Conservation (phyloP, 2,113 vertebrate species). For the Lutjanus erythropterus region DNA sequence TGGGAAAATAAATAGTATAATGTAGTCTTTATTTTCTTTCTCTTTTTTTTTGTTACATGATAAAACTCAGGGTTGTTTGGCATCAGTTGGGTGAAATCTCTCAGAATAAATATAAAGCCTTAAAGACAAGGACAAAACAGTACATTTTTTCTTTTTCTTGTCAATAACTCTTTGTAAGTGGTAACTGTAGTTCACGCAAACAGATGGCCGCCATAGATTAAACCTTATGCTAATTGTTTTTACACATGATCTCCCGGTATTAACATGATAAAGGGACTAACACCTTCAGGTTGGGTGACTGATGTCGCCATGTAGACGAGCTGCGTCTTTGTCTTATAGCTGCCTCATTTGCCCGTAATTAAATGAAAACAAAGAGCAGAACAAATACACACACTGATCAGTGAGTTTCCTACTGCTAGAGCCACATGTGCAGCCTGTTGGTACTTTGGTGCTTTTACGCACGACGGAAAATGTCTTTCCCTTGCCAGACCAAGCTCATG, state of each 20-base stretch:
- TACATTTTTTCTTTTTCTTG: neutral
- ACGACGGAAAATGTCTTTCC: neutral
- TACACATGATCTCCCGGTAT: slow-evolving; percentile 66
- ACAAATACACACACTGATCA: slow-evolving; percentile 78
- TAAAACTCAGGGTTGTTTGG: neutral
- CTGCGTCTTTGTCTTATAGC: slow-evolving; percentile 52
- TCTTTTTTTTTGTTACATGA: neutral
- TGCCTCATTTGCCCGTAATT: slow-evolving; percentile 79
- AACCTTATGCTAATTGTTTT: slow-evolving; percentile 63
- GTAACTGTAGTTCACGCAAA: neutral
- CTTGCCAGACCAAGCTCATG: neutral
- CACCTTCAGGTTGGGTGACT: slow-evolving; percentile 47
- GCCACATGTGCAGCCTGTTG: slow-evolving; percentile 45
- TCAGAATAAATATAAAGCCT: neutral
- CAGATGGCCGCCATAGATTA: slow-evolving; percentile 55
- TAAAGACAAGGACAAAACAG: neutral
- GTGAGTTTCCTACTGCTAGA: slow-evolving; percentile 20
- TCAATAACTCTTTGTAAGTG: too few relatives aligned
- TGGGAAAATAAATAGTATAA: slow-evolving; percentile 50
- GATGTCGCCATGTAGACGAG: slow-evolving; percentile 70
- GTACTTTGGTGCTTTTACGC: slow-evolving; percentile 65
- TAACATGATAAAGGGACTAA: slow-evolving; percentile 72
- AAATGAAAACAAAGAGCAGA: slow-evolving; percentile 76
- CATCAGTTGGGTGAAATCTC: neutral
- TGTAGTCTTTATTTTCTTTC: too few relatives aligned